Conservation (phyloP, 2,888 invertebrate species). For the Tenthredo scrophulariae region DNA sequence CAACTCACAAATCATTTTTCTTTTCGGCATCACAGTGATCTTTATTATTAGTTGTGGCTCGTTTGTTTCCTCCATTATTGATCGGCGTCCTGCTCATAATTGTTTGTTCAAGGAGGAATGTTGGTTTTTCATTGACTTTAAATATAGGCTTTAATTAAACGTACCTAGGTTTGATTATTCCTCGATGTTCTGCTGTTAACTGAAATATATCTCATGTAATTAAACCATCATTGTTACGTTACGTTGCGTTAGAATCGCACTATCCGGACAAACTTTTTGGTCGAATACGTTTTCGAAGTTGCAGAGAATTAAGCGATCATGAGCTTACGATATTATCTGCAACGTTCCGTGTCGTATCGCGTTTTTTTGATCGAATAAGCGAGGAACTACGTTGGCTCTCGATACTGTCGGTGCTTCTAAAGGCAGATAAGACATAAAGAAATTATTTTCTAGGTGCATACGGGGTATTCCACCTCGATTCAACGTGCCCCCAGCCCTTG, state of each 20-base stretch:
- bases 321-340: slow-evolving; percentile 29
- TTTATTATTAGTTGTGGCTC: not conserved
- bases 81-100: not conserved
- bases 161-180: slow-evolving; percentile 10
- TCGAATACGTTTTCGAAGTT: not conserved
- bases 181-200: slow-evolving; percentile 7
- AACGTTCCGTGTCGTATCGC: not conserved
- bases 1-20: slow-evolving; percentile 32
- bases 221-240: not conserved
- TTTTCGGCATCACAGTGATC: not conserved
- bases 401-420: slow-evolving; percentile 19
- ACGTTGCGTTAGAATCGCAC: not conserved
- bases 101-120: not conserved
- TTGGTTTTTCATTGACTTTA: not conserved
- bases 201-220: not conserved
- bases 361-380: slow-evolving; percentile 20
- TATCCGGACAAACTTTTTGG: not conserved
- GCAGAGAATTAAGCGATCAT: not conserved
- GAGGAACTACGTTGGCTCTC: slow-evolving; percentile 23
- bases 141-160: not conserved
- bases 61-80: not conserved
- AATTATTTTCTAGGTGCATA: too few species aligned
- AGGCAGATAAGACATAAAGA: not conserved
- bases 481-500: too few species aligned
- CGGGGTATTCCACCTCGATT: too few species aligned